phyloP scores from a whole-genome alignment of 2,113 vertebrate genomes.

The Salvelinus namaycush region DNA sequence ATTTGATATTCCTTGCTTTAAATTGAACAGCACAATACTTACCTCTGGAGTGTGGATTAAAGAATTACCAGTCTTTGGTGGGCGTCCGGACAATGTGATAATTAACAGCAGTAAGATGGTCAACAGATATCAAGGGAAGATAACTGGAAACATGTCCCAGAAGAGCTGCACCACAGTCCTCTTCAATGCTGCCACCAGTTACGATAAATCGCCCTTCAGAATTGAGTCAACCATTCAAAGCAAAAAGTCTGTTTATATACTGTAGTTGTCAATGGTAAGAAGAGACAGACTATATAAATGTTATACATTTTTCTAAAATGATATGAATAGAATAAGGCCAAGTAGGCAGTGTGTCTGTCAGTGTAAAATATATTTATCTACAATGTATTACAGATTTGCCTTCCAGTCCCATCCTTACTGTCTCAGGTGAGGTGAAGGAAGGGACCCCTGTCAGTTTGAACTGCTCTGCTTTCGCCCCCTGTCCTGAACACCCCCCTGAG shows the following conservation, averaged over 20 bases:
- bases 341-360: too few relatives aligned
- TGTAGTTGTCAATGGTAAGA: slow-evolving; percentile 42
- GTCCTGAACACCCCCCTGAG: too few relatives aligned
- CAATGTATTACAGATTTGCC: too few relatives aligned
- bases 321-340: too few relatives aligned
- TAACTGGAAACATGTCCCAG: slow-evolving; percentile 47
- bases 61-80: too few relatives aligned
- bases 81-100: too few relatives aligned
- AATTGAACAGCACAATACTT: rapidly evolving
- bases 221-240: rapidly evolving
- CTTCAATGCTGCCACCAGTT: not conserved
- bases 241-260: slow-evolving; percentile 20
- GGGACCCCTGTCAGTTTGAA: too few relatives aligned
- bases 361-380: too few relatives aligned
- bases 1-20: not conserved
- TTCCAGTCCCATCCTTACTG: too few relatives aligned
- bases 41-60: slow-evolving; percentile 18
- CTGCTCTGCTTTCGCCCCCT: too few relatives aligned
- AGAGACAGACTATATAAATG: not conserved
- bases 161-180: slow-evolving; percentile 57
- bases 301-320: not conserved
- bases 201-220: slow-evolving; percentile 44
- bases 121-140: not conserved
- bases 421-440: too few relatives aligned
- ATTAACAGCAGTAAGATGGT: rapidly evolving